Evolutionary conservation across 2,888 invertebrate species (phyloP).

Genomic region (Orthosia cruda): DNA sequence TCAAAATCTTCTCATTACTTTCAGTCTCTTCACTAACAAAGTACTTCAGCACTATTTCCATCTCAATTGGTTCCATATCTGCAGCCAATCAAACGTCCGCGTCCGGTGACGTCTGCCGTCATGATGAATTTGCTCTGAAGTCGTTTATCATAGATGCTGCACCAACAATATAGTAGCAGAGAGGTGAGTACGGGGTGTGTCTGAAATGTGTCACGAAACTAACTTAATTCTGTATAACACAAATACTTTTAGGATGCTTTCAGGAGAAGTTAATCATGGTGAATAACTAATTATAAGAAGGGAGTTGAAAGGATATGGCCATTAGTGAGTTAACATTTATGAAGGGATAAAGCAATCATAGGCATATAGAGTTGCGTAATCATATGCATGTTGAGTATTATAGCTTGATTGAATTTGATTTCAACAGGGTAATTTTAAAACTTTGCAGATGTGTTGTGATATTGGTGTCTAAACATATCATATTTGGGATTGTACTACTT

Average conservation of each 20-base stretch:
- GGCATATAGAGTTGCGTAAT: no score
- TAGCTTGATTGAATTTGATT: no score
- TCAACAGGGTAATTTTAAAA: no score
- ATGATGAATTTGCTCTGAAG: constrained; percentile 70
- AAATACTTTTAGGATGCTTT: neutral
- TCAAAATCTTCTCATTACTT: neutral
- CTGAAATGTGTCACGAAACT: constrained; percentile 19
- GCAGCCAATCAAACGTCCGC: constrained; percentile 63
- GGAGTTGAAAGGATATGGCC: neutral
- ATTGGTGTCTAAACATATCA: no score
- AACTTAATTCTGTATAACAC: neutral
- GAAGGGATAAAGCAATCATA: no score
- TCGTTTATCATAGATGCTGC: constrained; percentile 71
- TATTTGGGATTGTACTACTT: no score
- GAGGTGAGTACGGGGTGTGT: neutral
- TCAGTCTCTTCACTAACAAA: neutral
- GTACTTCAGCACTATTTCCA: constrained; percentile 18
- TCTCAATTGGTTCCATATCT: constrained; percentile 55
- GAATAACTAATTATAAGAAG: neutral
- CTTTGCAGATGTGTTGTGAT: no score
- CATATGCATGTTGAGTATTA: no score
- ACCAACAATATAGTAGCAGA: constrained; percentile 27
- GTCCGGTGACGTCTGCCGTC: constrained; percentile 57
- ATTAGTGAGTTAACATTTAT: neutral
- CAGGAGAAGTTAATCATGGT: neutral